Conservation (phyloP, 2,888 invertebrate species). For the Sinodicranocentrus sp. region DNA sequence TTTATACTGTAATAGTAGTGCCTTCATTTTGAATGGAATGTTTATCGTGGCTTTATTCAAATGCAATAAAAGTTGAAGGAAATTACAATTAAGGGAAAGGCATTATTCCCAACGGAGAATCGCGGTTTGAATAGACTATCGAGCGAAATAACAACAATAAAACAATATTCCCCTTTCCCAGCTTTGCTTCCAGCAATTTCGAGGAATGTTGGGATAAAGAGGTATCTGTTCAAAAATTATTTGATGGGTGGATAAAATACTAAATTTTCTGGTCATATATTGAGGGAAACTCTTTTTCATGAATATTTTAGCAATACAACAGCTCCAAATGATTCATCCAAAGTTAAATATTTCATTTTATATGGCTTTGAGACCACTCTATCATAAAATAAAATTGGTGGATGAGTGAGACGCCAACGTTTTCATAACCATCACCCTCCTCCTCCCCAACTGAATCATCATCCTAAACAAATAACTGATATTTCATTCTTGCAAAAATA, state of each 20-base stretch:
- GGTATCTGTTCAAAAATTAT: not conserved
- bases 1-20: not conserved
- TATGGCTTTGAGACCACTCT: no score
- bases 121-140: conserved; percentile 15
- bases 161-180: conserved; percentile 13
- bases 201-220: no score
- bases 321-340: conserved; percentile 9
- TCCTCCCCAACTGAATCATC: no score
- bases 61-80: not conserved
- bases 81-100: conserved; percentile 23
- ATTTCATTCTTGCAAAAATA: not conserved
- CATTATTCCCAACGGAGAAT: conserved; percentile 39
- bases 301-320: not conserved
- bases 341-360: conserved; percentile 4
- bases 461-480: conserved; percentile 1
- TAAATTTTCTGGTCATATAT: no score
- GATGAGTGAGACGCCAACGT: not conserved
- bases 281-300: not conserved
- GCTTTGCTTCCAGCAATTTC: no score
- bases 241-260: not conserved
- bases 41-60: conserved; percentile 7
- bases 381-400: not conserved
- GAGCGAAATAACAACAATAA: conserved; percentile 34
- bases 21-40: no score
- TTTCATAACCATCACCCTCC: no score